Evolutionary conservation across 2,888 invertebrate species (phyloP), one percentile per base, ranked within the genome.

Genomic region (Agonum fuliginosum): DNA sequence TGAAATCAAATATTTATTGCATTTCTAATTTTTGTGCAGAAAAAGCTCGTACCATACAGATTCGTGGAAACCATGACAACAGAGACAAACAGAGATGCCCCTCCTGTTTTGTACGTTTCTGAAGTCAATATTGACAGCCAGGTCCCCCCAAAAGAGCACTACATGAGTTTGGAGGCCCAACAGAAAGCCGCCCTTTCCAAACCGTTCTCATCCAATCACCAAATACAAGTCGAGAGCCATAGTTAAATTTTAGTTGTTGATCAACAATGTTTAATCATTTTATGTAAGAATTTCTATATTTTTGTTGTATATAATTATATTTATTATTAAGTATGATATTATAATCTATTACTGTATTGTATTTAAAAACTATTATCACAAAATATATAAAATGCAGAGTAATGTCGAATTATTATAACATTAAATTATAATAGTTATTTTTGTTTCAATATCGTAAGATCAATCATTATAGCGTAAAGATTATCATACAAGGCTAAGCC

Each of bases 161-260:
- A 83, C 62, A 81, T 84, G 58, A 83, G 84, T 6, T 78, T 85
- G 30, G 83, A 83, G 80, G 82, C 82, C 0, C 84, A 84, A 79
- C 83, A 84, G 74, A 27, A 69, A 14, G 54, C 54, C 14, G 58
- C 54, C 51, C 51, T 70, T 12, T 24, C 69, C 14, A 69, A 70
- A 41, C 77, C 77, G 12, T 77, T 77, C 30, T 6, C 43, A 1
- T 41, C 77, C 12, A 70, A 77, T 27, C 77, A 77, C 48, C 70
- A 69, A n/a, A 70, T 77, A 70, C 24, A 54, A 2, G 54, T 77
- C 43, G 70, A 69, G 27, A 77, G 46, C 20, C 54, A 77, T 30
- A 58, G 54, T 43, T 77, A 69, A 43, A 37, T 51, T 54, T n/a
- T 19, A 27, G 30, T 3, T 30, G 20, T 67, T 67, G 20, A 41